Evolutionary conservation across 2,888 invertebrate genomes (phyloP).

Genomic region (Orthosia incerta): DNA sequence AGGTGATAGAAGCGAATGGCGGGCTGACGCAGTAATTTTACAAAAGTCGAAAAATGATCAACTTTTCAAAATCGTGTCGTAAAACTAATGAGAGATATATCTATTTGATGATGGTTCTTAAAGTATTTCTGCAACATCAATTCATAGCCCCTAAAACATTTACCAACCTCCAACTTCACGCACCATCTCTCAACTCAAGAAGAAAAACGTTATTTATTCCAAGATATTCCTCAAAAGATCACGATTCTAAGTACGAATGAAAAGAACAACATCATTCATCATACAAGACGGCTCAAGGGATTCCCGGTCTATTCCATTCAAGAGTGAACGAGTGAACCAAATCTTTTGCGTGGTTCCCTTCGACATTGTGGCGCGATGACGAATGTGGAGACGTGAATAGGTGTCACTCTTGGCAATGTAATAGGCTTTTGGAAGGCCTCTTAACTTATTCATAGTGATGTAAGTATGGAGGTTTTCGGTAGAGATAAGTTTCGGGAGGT

Average conservation of each 20-base stretch:
- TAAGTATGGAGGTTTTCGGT: conserved; percentile 35
- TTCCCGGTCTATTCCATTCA: conserved; percentile 81
- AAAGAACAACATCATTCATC: conserved; percentile 89
- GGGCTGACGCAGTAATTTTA: no score
- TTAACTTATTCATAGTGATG: conserved; percentile 68
- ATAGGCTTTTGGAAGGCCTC: conserved; percentile 65
- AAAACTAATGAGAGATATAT: background rate
- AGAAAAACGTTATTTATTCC: conserved; percentile 66
- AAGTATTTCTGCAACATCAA: background rate
- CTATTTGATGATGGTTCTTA: background rate
- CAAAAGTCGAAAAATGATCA: no score
- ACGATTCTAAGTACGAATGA: conserved; percentile 82
- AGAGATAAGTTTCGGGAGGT: conserved; percentile 8
- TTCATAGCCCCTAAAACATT: conserved; percentile 15
- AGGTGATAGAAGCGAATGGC: no score
- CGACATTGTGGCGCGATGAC: conserved; percentile 78
- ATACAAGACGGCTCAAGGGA: conserved; percentile 84
- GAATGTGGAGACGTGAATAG: conserved; percentile 75
- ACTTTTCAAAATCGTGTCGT: background rate
- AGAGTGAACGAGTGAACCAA: conserved; percentile 76
- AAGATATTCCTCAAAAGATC: conserved; percentile 76
- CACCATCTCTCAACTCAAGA: conserved; percentile 39
- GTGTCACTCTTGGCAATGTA: conserved; percentile 67
- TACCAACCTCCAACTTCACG: background rate
- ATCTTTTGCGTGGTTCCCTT: conserved; percentile 82